These are phyloP conservation scores for Sardina pilchardus DNA, from an alignment of 2,113 vertebrate species.

Conservation along the genomic window DNA sequence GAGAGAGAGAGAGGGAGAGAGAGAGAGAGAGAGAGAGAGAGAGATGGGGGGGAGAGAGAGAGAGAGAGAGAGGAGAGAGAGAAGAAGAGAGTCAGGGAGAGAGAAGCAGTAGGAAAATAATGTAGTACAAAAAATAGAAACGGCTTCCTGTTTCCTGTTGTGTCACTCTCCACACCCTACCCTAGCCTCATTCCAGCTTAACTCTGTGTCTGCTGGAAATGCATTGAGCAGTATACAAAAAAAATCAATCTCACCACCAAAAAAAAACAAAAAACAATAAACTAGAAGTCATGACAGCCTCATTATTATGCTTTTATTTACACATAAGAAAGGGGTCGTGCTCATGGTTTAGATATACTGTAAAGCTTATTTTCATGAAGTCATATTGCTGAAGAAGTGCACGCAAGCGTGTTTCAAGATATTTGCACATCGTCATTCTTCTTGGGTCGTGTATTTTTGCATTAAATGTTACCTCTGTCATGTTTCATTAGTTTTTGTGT, in stretches of 20 bases:
- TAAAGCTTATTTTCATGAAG: no score
- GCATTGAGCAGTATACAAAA: neutral
- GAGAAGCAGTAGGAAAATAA: neutral
- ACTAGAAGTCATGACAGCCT: neutral
- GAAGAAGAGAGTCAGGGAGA: neutral
- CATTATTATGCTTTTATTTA: neutral
- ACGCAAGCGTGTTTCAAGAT: neutral
- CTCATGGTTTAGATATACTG: no score
- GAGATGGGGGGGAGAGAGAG: neutral
- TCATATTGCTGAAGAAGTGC: neutral
- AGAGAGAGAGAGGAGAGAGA: neutral
- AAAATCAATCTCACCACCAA: neutral
- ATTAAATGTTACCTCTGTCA: neutral
- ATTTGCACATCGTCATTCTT: neutral
- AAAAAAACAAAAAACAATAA: no score
- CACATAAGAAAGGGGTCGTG: neutral
- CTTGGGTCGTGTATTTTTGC: neutral
- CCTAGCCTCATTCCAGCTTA: neutral
- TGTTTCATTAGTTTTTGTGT: neutral
- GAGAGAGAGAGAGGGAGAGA: slow-evolving; percentile 2
- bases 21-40: neutral
- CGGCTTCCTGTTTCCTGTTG: slow-evolving; percentile 29
- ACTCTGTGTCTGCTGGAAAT: neutral
- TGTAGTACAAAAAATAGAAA: neutral
- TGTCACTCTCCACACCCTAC: neutral